Conservation (phyloP, 2,888 invertebrate species). For the Temnothorax unifasciatus region DNA sequence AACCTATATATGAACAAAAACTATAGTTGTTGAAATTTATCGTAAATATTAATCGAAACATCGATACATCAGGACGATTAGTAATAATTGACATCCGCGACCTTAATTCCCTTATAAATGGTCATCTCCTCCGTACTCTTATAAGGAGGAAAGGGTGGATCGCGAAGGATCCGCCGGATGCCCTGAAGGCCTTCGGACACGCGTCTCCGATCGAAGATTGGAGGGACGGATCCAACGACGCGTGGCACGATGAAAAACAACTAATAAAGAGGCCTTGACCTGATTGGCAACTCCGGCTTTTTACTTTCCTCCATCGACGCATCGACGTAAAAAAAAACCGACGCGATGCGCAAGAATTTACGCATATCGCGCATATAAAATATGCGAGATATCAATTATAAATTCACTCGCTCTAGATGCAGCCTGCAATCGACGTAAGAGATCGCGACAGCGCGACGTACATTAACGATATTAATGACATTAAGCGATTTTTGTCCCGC, state of each 20-base stretch:
- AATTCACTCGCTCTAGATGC: slow-evolving; percentile 1
- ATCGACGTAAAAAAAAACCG: slow-evolving; percentile 10
- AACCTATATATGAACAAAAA: background rate
- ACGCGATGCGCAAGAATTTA: background rate
- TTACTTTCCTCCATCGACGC: slow-evolving; percentile 46
- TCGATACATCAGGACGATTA: slow-evolving; percentile 4
- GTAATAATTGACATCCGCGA: slow-evolving; percentile 19
- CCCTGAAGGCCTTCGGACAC: slow-evolving; percentile 62
- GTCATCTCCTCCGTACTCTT: background rate
- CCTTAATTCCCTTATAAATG: slow-evolving; percentile 30
- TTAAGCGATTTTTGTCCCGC: background rate
- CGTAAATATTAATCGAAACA: background rate
- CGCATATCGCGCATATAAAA: background rate
- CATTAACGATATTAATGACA: background rate
- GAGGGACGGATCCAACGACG: slow-evolving; percentile 61
- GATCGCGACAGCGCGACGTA: background rate
- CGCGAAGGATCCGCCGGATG: slow-evolving; percentile 62
- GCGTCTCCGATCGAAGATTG: slow-evolving; percentile 61
- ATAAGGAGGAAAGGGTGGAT: slow-evolving; percentile 40
- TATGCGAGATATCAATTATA: background rate
- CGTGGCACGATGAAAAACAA: slow-evolving; percentile 65
- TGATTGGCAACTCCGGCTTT: slow-evolving; percentile 51
- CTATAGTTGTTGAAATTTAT: background rate
- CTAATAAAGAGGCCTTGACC: slow-evolving; percentile 63
- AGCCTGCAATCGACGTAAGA: background rate